A percentile compares a stretch with the other conserved stretches of the same genome.
These are phyloP conservation scores for Boleophthalmus pectinirostris DNA, from an alignment of 2,113 vertebrate genomes.

Conservation along the genomic window DNA sequence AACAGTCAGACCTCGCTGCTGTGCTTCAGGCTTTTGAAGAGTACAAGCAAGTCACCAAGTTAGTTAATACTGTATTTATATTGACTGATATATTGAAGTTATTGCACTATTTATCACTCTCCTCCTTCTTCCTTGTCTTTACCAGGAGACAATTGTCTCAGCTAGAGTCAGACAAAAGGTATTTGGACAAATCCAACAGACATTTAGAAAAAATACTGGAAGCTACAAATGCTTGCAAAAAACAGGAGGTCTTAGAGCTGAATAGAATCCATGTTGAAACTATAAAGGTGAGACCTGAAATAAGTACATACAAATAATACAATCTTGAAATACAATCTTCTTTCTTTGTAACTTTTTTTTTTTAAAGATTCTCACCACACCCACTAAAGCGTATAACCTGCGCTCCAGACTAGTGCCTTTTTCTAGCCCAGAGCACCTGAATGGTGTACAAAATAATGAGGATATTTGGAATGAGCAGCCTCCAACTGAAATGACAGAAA, in stretches of 20 bases:
- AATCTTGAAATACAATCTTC: not conserved
- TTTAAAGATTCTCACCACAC: slow-evolving; percentile 88
- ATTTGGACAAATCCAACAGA: slow-evolving; percentile 87
- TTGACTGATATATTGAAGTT: not conserved
- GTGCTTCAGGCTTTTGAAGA: slow-evolving; percentile 90
- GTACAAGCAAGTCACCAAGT: slow-evolving; percentile 92
- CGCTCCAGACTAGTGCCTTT: slow-evolving; percentile 78
- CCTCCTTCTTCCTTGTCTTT: slow-evolving; percentile 18
- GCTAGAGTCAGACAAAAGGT: slow-evolving; percentile 89
- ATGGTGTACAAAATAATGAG: slow-evolving; percentile 27
- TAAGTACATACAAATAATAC: not conserved
- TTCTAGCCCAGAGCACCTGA: slow-evolving; percentile 82
- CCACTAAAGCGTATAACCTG: slow-evolving; percentile 86
- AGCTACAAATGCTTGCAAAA: slow-evolving; percentile 88
- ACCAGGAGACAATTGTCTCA: slow-evolving; percentile 88
- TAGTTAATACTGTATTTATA: slow-evolving; percentile 41
- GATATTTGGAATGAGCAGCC: slow-evolving; percentile 83
- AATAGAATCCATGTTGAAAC: slow-evolving; percentile 91
- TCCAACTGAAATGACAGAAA: slow-evolving; percentile 86
- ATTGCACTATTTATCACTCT: not conserved
- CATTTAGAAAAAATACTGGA: slow-evolving; percentile 95
- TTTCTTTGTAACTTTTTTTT: not conserved
- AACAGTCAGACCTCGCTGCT: slow-evolving; percentile 84
- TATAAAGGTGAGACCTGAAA: slow-evolving; percentile 81
- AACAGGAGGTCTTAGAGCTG: slow-evolving; percentile 87